Conservation (phyloP, 2,113 vertebrate species). For the Macroglossus sobrinus region DNA sequence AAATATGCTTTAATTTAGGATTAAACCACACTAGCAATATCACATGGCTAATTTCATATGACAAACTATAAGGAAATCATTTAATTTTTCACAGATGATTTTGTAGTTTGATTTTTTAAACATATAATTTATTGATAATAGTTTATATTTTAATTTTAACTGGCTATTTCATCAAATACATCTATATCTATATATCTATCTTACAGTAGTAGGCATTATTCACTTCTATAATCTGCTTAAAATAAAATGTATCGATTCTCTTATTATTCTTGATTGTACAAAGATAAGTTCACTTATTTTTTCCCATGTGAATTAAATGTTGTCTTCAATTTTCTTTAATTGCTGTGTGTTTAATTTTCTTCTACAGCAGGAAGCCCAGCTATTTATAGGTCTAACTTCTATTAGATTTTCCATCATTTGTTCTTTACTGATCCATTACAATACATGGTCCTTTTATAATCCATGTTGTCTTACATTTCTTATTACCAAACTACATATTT, state of each 20-base stretch:
- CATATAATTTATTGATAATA: background rate
- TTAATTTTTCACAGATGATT: background rate
- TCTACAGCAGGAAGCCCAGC: background rate
- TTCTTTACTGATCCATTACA: background rate
- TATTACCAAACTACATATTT: background rate
- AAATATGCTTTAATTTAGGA: background rate
- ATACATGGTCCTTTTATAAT: background rate
- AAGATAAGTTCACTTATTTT: background rate
- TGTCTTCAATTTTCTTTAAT: conserved; percentile 22
- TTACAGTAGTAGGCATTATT: background rate
- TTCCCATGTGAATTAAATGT: background rate
- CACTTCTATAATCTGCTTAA: background rate
- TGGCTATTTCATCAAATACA: background rate
- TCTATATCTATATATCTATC: background rate
- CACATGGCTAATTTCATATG: background rate
- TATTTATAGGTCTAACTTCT: background rate
- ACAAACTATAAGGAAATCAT: background rate
- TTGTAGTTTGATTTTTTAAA: background rate
- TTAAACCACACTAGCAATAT: background rate
- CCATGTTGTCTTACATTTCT: background rate
- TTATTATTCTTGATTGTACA: background rate
- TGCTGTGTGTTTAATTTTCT: background rate
- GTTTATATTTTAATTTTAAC: background rate
- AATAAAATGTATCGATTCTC: background rate
- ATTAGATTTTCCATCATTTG: conserved; percentile 28